Base-by-base conservation (phyloP, 1,140 invertebrate genomes). In the Papilio dardanus region DNA sequence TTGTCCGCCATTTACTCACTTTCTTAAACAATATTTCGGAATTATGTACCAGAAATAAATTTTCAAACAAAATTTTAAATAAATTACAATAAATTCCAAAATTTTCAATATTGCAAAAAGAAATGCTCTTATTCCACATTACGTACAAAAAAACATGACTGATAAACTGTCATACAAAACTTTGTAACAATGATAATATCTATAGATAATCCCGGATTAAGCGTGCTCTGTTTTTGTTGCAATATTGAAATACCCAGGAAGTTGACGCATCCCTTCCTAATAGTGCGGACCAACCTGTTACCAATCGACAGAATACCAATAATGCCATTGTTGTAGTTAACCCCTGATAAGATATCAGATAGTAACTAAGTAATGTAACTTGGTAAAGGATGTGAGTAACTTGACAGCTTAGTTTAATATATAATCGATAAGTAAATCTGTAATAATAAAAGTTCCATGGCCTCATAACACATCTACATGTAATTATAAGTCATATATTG, bases 241-340 rank as follows among this genome's bases (percentile, higher is more conserved):
- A 74, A 67, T 74, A 40, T 77, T 19, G 46, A 35, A 76, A 76
- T 75, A 75, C 76, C 76, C 81, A 88, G 87, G 87, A 89, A 88
- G 86, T 87, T 86, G 85, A 89, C 82, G 85, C 84, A 87, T 82
- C 76, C 76, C 79, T 80, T 83, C 80, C 76, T 65, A 74, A 58
- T 31, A 35, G 10, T 75, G 28, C 74, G 16, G 62, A 71, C 50
- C 50, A 83, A 78, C 58, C 77, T 84, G 83, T 84, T 84, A 81
- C 74, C 42, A 74, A 74, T 80, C 74, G 46, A 69, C 66, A 76
- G 81, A 85, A 82, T 81, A 82, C 74, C 76, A 76, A 71, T 81
- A 83, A 82, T 74, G 42, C 71, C 73, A 68, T 83, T 79, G 74
- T 79, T 79, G 10, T 12, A 31, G 79, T 83, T 86, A 87, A 83